Base-by-base conservation (phyloP, 2,797 vertebrate species). In the Falco cherrug region DNA sequence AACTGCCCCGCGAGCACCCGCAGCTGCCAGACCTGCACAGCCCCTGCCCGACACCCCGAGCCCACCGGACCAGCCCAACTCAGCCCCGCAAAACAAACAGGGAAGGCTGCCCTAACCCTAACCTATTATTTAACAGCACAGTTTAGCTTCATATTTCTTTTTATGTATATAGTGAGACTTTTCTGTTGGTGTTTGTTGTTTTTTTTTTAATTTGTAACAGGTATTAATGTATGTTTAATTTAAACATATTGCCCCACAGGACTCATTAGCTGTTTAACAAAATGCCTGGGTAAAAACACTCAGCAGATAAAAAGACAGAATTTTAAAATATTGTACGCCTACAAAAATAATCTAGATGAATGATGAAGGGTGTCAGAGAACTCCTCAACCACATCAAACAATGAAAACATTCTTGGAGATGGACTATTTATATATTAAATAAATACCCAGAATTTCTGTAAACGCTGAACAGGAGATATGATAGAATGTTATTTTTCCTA, bases 401-500 rank as follows among this genome's bases (percentile, higher is more conserved):
- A 17, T 22, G 78, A 74, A 92, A 96, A 83, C 45, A 39, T 51
- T 71, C 79, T 26, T 47, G 60, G 71, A 89, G 91, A 94, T 41
- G 65, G 93, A 57, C 60, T 89, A 60, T 80, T 92, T 91, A 93
- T 93, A 77, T 85, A 94, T 74, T 80, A 89, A 89, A 92, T 78
- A 82, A 92, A 89, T 77, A 84, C 29, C 61, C 50, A 24, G 47
- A 50, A 94, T 77, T 71, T 92, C 78, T 68, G 53, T 60, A 74
- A 91, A 64, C 77, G 90, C 89, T 57, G 29, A 81, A 64, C 48
- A 39, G 90, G 56, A 91, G 57, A 75, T 60, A 77, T 87, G 82
- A 94, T 71, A 48, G 61, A 95, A 94, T 78, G 89, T 64, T 93
- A 81, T 85, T 93, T 89, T 91, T 83, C 73, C 90, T 93, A 64